phyloP scores from a whole-genome alignment of 2,113 vertebrate genomes.

The Leuciscus idus region DNA sequence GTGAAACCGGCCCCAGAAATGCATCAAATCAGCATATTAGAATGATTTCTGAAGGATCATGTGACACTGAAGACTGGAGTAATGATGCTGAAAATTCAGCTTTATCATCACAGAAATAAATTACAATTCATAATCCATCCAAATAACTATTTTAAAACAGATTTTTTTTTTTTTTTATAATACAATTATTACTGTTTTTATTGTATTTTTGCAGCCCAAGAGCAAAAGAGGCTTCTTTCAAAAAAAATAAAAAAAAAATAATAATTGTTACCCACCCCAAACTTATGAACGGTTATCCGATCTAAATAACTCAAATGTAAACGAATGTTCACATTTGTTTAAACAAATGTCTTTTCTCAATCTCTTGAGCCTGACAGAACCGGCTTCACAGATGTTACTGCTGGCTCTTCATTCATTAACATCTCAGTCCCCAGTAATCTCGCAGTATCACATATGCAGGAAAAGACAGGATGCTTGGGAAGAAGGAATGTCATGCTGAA shows the following conservation, averaged over 20 bases:
- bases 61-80: background rate
- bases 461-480: conserved; percentile 20
- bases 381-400: conserved; percentile 33
- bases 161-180: background rate
- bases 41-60: background rate
- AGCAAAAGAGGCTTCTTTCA: background rate
- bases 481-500: conserved; percentile 11
- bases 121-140: background rate
- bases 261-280: background rate
- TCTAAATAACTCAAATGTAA: background rate
- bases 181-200: background rate
- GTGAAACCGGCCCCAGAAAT: no score
- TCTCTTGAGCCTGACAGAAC: conserved; percentile 19
- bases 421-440: conserved; percentile 8
- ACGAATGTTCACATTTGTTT: background rate
- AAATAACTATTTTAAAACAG: background rate
- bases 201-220: background rate
- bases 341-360: background rate
- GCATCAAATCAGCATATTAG: no score
- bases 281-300: background rate
- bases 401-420: conserved; percentile 13
- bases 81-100: background rate
- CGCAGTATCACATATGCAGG: conserved; percentile 31
- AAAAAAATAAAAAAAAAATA: background rate
- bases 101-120: background rate